Evolutionary conservation across 2,888 invertebrate species (phyloP), one percentile per base, ranked within the genome.

Genomic region (Orgyia antiqua): DNA sequence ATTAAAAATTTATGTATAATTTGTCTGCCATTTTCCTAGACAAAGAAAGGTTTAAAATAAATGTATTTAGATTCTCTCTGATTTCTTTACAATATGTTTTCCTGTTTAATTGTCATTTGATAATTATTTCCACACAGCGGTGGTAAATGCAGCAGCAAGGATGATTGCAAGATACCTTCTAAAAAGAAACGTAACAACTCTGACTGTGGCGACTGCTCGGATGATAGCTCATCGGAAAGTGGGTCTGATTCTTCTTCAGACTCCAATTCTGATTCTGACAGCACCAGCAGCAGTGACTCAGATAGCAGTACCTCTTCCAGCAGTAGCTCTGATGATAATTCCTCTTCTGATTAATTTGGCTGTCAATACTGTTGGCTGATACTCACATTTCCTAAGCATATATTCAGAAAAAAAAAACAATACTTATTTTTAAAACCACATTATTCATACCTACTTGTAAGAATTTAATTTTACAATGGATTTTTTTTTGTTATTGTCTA

Each of bases 161-260:
- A 75, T 4, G 65, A 63, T 40, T 79, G 78, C 65, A 74, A 77
- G 53, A 55, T 78, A 33, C 73, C 80, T 1, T 68, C 58, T 36
- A 82, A 82, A 63, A 82, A 82, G 65, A 80, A 75, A 53, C 68
- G 71, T 19, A 43, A 46, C 1, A 50, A 51, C 8, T 62, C 67
- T 1, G 71, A 74, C 27, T 68, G 75, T 36, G 65, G 59, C 0
- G 71, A 76, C 36, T 62, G 68, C 34, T 76, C 77, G 0, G 68
- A 61, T 17, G 66, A 67, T 30, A 66, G 70, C 38, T 75, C 80
- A 0, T 74, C 74, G 0, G 64, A 54, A 15, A 75, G 73, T 39
- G 70, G 70, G 1, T 76, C 76, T 10, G 74, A 57, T 8, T 73
- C 73, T 1, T 68, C 69, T 0, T 73, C 76, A 0, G 70, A 58